Conservation (phyloP, 2,888 invertebrate species). For the Gymnocheta viridis region DNA sequence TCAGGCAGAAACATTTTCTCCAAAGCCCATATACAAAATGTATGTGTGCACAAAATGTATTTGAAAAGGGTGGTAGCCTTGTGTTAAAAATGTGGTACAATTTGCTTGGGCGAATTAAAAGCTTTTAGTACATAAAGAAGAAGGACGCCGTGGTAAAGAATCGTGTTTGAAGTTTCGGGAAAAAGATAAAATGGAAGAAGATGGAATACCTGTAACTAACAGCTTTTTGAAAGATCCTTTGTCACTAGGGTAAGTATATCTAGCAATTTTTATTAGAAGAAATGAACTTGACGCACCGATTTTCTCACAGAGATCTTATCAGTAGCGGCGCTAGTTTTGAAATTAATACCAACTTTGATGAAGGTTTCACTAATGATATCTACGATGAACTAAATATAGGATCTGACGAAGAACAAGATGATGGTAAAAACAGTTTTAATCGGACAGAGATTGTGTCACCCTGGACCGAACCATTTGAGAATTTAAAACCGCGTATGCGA, state of each 20-base stretch:
- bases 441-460: constrained; percentile 75
- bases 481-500: constrained; percentile 77
- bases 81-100: not conserved
- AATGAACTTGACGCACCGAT: not conserved
- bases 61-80: not conserved
- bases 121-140: not conserved
- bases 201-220: constrained; percentile 55
- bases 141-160: not conserved
- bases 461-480: constrained; percentile 79
- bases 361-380: constrained; percentile 71
- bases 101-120: not conserved
- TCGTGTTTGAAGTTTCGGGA: not conserved
- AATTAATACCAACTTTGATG: constrained; percentile 77
- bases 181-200: constrained; percentile 61
- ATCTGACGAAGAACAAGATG: constrained; percentile 74
- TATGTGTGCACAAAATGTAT: too few species aligned
- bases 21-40: too few species aligned
- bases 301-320: constrained; percentile 74
- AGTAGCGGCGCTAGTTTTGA: constrained; percentile 77
- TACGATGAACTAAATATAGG: constrained; percentile 75
- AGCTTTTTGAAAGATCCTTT: constrained; percentile 73
- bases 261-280: not conserved
- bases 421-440: constrained; percentile 50
- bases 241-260: constrained; percentile 72
- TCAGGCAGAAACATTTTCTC: too few species aligned